A percentile compares a stretch with the other conserved stretches of the same genome.
These are phyloP conservation scores for Drosophila macrothrix DNA, from an alignment of 2,888 invertebrate genomes.

Conservation along the genomic window DNA sequence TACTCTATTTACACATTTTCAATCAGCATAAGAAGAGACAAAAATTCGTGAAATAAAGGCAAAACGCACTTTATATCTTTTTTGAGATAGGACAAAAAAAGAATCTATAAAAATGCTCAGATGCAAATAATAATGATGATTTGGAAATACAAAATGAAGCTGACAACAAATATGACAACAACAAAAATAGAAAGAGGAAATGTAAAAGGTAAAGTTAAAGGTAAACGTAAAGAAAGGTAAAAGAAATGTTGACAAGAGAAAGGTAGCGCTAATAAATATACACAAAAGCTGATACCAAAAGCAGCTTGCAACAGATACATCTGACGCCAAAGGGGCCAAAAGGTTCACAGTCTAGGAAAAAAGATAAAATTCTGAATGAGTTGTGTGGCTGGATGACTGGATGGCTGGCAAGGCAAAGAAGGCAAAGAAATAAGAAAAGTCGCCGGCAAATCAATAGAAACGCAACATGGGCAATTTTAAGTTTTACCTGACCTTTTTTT, in stretches of 20 bases:
- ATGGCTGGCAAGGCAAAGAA: neutral
- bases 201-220: neutral
- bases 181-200: slow-evolving; percentile 7
- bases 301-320: slow-evolving; percentile 56
- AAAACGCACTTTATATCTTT: slow-evolving; percentile 53
- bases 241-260: slow-evolving; percentile 62
- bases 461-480: slow-evolving; percentile 56
- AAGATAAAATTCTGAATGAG: slow-evolving; percentile 48
- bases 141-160: slow-evolving; percentile 74
- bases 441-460: slow-evolving; percentile 68
- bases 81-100: slow-evolving; percentile 4
- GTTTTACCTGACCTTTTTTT: slow-evolving; percentile 52
- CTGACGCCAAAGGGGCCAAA: slow-evolving; percentile 32
- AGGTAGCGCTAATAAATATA: slow-evolving; percentile 76
- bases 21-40: slow-evolving; percentile 8
- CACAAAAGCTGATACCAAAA: slow-evolving; percentile 64
- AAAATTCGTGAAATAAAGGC: slow-evolving; percentile 16
- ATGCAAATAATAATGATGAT: slow-evolving; percentile 80
- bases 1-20: neutral
- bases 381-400: neutral
- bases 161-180: slow-evolving; percentile 34
- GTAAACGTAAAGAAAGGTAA: slow-evolving; percentile 41
- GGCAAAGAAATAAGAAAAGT: slow-evolving; percentile 33
- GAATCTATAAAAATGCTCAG: slow-evolving; percentile 54
- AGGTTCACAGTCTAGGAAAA: slow-evolving; percentile 41